Evolutionary conservation across 1,140 invertebrate species (phyloP), one percentile per base, ranked within the genome.

Genomic region (Scylla paramamosain): DNA sequence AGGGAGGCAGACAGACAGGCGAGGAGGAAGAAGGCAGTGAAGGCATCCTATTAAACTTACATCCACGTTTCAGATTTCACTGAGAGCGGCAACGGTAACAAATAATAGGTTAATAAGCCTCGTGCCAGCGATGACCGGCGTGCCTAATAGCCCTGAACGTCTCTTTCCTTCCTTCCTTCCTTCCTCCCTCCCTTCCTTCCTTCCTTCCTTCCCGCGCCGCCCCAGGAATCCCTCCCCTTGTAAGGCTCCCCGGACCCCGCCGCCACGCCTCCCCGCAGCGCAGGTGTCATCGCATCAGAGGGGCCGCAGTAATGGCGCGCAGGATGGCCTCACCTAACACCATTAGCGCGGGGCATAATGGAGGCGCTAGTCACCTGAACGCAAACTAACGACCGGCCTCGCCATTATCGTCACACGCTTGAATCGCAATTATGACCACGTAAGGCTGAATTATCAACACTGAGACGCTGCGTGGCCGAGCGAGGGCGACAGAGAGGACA

Each of bases 391-490:
- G 87, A 39, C 87, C 31, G 45, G 16, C 31, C 31, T 28, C 87
- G 6, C 87, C 87, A 45, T 89, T 46, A 89, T 46, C 31, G 46
- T 89, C 87, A 89, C 87, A 46, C 87, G 87, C 87, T 28, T 20
- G 39, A 48, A 89, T 89, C 46, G 45, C 87, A 89, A 89, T 89
- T 89, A 89, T 89, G 87, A 32, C 39, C 87, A 16, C 25, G 87
- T 89, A 89, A 89, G 87, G 87, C 87, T 20, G 87, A 46, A 89
- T 89, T 89, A 89, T 89, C 31, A 45, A 87, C 84, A 87, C 84
- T 10, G 67, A n/a, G n/a, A 77, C 67, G 67, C 6, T 77, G 20
- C 67, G 20, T n/a, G 67, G 67, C 67, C 6, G 67, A 77, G 1
- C 12, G 20, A 77, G 20, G 67, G 10, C 52, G n/a, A 1, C 67